A percentile compares a stretch with the other conserved stretches of the same genome.
Evolutionary conservation across 2,888 invertebrate genomes (phyloP).

Genomic region (Theretra japonica): DNA sequence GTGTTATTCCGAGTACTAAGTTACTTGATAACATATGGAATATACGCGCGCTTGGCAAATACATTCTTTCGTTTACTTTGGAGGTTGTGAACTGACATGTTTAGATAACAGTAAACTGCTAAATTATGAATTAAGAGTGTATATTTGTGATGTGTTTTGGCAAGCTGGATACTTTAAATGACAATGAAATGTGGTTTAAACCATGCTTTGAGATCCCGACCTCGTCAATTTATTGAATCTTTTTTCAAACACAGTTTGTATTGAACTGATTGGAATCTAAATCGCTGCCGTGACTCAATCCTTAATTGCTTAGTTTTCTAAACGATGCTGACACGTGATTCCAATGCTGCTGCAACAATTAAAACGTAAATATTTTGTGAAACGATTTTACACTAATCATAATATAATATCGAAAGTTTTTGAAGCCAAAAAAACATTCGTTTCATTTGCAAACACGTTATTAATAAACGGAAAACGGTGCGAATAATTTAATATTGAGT

Average conservation of each 20-base stretch:
- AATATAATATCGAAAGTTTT: slow-evolving; percentile 20
- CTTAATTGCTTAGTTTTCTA: slow-evolving; percentile 22
- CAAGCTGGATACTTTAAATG: neutral
- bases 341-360: neutral
- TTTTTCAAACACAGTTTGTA: neutral
- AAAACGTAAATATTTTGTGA: neutral
- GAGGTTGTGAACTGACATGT: too few species aligned
- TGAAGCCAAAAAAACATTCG: too few species aligned
- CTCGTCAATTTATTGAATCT: neutral
- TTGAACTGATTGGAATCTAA: neutral
- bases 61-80: too few species aligned
- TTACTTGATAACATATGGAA: neutral
- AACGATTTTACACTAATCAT: neutral
- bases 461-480: too few species aligned
- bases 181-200: neutral
- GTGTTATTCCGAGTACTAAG: neutral
- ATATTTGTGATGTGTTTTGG: too few species aligned
- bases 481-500: too few species aligned
- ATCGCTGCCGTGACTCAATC: neutral
- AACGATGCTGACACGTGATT: slow-evolving; percentile 21
- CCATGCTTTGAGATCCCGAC: neutral
- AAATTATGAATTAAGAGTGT: too few species aligned
- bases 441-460: too few species aligned
- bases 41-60: neutral
- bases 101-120: too few species aligned